Percentiles rank a stretch among this genome's conserved stretches.
Evolutionary conservation across 2,797 vertebrate species (phyloP).

Genomic region (Acestrorhynchus altus): DNA sequence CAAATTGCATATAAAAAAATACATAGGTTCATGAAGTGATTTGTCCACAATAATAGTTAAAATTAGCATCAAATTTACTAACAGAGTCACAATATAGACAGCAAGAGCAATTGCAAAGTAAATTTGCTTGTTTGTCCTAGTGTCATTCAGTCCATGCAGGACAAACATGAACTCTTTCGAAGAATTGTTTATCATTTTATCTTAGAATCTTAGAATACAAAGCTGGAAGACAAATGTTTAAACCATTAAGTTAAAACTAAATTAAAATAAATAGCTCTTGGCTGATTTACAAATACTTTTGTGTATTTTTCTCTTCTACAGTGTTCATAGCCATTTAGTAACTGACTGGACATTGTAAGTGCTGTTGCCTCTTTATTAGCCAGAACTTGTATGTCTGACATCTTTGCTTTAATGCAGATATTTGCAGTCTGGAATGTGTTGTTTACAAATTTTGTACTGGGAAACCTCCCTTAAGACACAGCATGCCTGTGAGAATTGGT

Average conservation of each 20-base stretch:
- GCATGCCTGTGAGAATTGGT: too few relatives aligned
- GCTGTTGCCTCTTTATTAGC: neutral
- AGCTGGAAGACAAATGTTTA: neutral
- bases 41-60: constrained; percentile 44
- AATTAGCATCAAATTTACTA: constrained; percentile 67
- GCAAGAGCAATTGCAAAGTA: constrained; percentile 65
- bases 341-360: neutral
- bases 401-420: neutral
- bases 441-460: neutral
- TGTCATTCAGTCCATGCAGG: constrained; percentile 68
- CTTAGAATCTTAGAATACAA: neutral
- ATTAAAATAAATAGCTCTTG: neutral
- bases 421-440: neutral
- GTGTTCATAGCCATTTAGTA: neutral
- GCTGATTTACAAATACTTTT: too few relatives aligned
- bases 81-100: constrained; percentile 66
- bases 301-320: too few relatives aligned
- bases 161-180: constrained; percentile 58
- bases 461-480: neutral
- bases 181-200: constrained; percentile 59
- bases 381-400: neutral
- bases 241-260: neutral
- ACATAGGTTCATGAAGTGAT: constrained; percentile 53
- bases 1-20: constrained; percentile 43
- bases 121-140: constrained; percentile 50